Base-by-base conservation (phyloP, 1,140 invertebrate genomes). In the Heliconius himera region DNA sequence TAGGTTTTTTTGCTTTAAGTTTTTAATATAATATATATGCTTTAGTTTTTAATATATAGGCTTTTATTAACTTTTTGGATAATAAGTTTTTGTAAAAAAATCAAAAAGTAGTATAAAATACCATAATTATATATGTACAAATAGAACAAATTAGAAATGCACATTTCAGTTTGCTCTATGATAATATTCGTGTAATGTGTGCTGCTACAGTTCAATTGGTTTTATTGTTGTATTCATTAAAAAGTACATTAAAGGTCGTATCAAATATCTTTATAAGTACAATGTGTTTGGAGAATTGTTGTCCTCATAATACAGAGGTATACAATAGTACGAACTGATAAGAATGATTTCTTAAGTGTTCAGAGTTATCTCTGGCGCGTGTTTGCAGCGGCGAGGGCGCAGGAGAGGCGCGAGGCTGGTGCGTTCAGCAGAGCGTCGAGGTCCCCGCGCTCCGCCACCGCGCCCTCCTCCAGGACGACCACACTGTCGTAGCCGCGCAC, bases 401-500 rank as follows among this genome's bases (percentile, higher is more conserved):
- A 97, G 96, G 77, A 94, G 93, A 81, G 95, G 91, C 86, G 95
- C 94, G 96, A 96, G 78, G 88, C 89, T 11, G 94, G 92, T 76
- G 96, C 95, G 51, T 95, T 88, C 22, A 97, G 92, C 29, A 98
- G 93, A 74, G 95, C 94, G 56, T 90, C 82, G 2, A 98, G 97
- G 70, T 96, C 89, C 66, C 97, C 97, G 82, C 98, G 97, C 91
- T 99, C 98, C 22, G 96, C 96, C 22, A 98, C 95, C 51, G 94
- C 93, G 0, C 98, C 98, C 71, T 96, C 95, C 70, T 97, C 96
- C 85, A 99, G 94, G 6, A 99, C 97, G 76, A 98, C 89, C 33
- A 98, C 95, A 83, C 96, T 95, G 89, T 98, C 97, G 94, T 97
- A 98, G 82, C 96, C 95, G 74, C 97, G 93, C 75, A 98, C 96